Conservation (phyloP, 1,140 invertebrate species). For the Antheraea mylitta region DNA sequence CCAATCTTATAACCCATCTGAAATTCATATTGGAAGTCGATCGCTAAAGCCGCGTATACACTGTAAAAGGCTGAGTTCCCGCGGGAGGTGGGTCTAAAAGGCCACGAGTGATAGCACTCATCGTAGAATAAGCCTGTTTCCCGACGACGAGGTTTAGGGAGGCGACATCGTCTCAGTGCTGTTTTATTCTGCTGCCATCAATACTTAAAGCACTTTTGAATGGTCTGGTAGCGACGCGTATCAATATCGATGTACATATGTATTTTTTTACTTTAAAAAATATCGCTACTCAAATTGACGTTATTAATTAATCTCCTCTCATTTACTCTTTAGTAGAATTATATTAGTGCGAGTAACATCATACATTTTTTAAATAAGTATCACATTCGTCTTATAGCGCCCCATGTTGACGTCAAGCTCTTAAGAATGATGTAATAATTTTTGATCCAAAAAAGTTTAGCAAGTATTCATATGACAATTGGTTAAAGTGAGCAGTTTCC, state of each 20-base stretch:
- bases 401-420: no score
- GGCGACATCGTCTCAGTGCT: slow-evolving; percentile 70
- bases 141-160: slow-evolving; percentile 68
- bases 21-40: slow-evolving; percentile 72
- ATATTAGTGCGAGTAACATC: no score
- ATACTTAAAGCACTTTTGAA: slow-evolving; percentile 74
- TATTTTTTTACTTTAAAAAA: neutral
- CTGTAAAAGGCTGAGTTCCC: slow-evolving; percentile 71
- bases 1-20: slow-evolving; percentile 70
- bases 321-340: no score
- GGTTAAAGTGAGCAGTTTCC: no score
- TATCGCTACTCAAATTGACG: no score
- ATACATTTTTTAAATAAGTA: no score
- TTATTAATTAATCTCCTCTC: no score
- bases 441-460: no score
- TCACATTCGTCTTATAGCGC: no score
- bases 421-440: no score
- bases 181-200: slow-evolving; percentile 75
- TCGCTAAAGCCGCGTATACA: slow-evolving; percentile 67
- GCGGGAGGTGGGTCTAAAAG: slow-evolving; percentile 55
- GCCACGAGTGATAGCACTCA: slow-evolving; percentile 71
- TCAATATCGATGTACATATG: slow-evolving; percentile 20
- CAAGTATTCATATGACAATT: no score
- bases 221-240: slow-evolving; percentile 42
- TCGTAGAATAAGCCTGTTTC: slow-evolving; percentile 76